phyloP scores from a whole-genome alignment of 1,140 invertebrate species.

The Bactericera cockerelli region DNA sequence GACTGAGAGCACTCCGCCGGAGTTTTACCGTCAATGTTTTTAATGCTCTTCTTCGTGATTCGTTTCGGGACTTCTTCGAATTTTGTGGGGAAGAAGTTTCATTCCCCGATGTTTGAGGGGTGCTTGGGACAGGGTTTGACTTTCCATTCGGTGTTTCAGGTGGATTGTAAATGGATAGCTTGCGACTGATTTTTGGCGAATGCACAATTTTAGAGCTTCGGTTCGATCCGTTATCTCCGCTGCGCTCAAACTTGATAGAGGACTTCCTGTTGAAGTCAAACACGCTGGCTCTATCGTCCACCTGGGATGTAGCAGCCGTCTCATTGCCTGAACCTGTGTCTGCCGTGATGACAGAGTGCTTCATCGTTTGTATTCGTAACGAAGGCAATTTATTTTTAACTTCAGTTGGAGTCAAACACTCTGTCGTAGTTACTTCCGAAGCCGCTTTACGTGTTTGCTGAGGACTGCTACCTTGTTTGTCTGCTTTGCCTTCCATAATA shows the following conservation, averaged over 20 bases:
- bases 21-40: neutral
- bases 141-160: neutral
- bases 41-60: neutral
- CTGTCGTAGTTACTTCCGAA: no score
- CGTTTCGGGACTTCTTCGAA: neutral
- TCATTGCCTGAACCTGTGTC: no score
- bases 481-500: no score
- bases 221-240: neutral
- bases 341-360: no score
- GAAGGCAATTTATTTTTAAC: no score
- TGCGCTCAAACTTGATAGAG: neutral
- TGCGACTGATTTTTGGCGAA: conserved; percentile 8
- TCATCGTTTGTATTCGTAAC: no score
- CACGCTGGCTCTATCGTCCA: neutral
- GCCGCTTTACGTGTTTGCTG: no score
- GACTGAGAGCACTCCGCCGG: conserved; percentile 17
- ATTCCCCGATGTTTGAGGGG: neutral
- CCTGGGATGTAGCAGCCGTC: neutral
- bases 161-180: conserved; percentile 3
- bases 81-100: neutral
- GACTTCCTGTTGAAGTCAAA: neutral
- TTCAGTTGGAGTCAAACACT: no score
- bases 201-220: neutral
- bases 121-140: neutral
- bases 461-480: no score